These are phyloP conservation scores for Stegodyphus mimosarum DNA, from an alignment of 1,140 invertebrate species.

Conservation along the genomic window DNA sequence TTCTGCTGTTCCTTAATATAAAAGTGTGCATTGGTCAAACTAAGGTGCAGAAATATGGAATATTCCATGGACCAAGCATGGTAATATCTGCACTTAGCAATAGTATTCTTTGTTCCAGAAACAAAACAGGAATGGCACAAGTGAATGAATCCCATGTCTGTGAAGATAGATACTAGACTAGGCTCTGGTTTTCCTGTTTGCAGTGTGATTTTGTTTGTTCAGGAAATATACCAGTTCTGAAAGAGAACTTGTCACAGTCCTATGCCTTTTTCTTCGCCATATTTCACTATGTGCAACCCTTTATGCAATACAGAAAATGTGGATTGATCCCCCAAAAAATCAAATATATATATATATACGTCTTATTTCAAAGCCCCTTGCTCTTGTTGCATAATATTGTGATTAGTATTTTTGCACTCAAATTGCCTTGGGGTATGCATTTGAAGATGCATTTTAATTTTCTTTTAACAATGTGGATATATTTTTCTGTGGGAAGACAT, in stretches of 20 bases:
- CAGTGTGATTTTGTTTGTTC: neutral
- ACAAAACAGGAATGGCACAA: neutral
- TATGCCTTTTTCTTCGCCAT: neutral
- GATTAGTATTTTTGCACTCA: constrained; percentile 14
- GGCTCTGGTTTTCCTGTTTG: neutral
- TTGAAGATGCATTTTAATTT: constrained; percentile 12
- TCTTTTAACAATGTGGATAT: neutral
- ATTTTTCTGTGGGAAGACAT: neutral
- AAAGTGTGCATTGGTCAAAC: too few species aligned
- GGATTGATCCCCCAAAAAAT: neutral
- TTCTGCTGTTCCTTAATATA: too few species aligned
- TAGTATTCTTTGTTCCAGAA: neutral
- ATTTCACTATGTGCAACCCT: neutral
- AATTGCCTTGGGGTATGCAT: constrained; percentile 6
- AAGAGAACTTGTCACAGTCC: neutral
- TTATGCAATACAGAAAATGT: neutral
- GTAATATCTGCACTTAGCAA: neutral
- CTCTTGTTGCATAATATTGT: neutral
- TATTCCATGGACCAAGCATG: neutral
- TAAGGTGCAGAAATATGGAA: too few species aligned
- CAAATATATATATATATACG: neutral
- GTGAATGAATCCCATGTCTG: neutral
- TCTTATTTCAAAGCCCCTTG: neutral
- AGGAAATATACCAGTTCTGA: neutral
- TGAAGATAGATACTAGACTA: neutral